A percentile compares a stretch with the other conserved stretches of the same genome.
Evolutionary conservation across 2,888 invertebrate species (phyloP).

Genomic region (Nomada hirtipes): DNA sequence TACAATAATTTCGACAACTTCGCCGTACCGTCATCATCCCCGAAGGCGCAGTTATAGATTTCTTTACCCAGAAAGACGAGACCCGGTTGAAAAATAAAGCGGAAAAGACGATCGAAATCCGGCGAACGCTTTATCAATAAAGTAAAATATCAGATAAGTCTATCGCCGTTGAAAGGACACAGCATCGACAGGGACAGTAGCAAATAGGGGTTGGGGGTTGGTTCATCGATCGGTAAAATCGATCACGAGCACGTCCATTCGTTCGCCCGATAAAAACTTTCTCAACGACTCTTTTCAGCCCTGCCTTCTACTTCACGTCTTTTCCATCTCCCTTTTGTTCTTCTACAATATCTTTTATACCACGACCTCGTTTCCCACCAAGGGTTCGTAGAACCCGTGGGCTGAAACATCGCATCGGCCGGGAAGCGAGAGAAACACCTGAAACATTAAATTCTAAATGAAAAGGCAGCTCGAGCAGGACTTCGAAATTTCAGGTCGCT

Average conservation of each 20-base stretch:
- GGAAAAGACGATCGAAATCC: not conserved
- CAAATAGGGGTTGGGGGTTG: not conserved
- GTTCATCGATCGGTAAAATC: conserved; percentile 41
- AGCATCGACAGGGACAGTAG: conserved; percentile 9
- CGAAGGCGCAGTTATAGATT: too few relatives aligned
- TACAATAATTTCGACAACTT: too few relatives aligned
- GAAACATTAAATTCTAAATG: conserved; percentile 64
- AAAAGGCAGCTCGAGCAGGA: conserved; percentile 49
- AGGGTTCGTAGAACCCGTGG: conserved; percentile 37
- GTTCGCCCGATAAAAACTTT: conserved; percentile 48
- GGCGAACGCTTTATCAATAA: not conserved
- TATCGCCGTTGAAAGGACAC: conserved; percentile 11
- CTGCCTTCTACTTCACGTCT: conserved; percentile 32
- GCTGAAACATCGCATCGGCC: conserved; percentile 38
- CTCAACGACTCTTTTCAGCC: conserved; percentile 47
- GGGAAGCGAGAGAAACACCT: conserved; percentile 10
- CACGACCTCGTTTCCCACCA: conserved; percentile 51
- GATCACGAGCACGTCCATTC: conserved; percentile 27
- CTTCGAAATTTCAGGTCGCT: conserved; percentile 57
- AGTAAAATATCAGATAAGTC: conserved; percentile 13
- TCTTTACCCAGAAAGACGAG: not conserved
- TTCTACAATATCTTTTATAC: conserved; percentile 61
- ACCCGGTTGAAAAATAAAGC: not conserved
- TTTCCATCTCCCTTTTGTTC: conserved; percentile 42
- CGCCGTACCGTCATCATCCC: too few relatives aligned